These are phyloP conservation scores for Druceiella hillmani DNA, from an alignment of 2,888 invertebrate species.

Conservation along the genomic window DNA sequence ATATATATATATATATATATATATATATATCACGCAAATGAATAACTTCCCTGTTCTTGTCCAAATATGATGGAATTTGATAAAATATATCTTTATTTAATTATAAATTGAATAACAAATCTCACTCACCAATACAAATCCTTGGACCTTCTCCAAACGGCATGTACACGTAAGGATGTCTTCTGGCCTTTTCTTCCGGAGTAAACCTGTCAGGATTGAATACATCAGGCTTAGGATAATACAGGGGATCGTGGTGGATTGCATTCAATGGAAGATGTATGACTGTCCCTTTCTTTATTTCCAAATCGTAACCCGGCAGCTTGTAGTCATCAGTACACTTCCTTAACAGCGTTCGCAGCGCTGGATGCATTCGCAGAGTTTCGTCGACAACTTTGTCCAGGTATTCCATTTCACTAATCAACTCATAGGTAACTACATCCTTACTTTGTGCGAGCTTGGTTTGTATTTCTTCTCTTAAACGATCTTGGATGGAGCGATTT, in stretches of 20 bases:
- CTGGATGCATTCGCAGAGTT: constrained; percentile 1
- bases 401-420: neutral
- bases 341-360: neutral
- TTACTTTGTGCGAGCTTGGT: too few relatives aligned
- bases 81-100: neutral
- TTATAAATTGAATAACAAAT: neutral
- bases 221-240: constrained; percentile 34
- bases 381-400: too few relatives aligned
- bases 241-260: constrained; percentile 35
- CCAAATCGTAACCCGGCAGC: too few relatives aligned
- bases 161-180: neutral
- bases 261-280: too few relatives aligned
- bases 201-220: constrained; percentile 18
- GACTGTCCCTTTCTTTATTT: too few relatives aligned
- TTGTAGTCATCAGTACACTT: neutral
- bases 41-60: too few relatives aligned
- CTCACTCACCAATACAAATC: constrained; percentile 4
- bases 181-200: neutral
- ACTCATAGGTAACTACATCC: neutral
- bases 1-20: too few relatives aligned
- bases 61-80: neutral
- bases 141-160: constrained; percentile 5
- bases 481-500: neutral
- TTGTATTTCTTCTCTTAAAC: neutral
- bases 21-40: too few relatives aligned